A percentile compares a stretch with the other conserved stretches of the same genome.
phyloP scores from a whole-genome alignment of 2,113 vertebrate genomes.

The Nycticebus coucang region DNA sequence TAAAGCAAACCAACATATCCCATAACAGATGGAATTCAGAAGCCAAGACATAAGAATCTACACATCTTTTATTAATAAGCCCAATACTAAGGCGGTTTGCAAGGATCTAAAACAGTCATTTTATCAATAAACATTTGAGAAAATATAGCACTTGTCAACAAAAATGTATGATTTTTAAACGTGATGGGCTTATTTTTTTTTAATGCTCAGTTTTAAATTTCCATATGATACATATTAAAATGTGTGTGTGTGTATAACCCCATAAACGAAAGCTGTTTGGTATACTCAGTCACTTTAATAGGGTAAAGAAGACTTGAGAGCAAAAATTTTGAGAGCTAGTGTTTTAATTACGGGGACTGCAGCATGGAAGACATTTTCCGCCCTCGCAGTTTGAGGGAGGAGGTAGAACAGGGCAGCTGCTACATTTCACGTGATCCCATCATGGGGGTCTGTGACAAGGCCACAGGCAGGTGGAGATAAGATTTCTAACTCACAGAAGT shows the following conservation, averaged over 20 bases:
- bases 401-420: neutral
- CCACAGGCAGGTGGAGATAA: neutral
- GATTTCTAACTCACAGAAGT: neutral
- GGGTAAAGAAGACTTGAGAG: neutral
- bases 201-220: neutral
- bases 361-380: neutral
- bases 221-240: neutral
- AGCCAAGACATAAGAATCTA: neutral
- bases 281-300: neutral
- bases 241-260: neutral
- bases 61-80: neutral
- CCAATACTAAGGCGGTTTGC: neutral
- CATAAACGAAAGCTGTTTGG: neutral
- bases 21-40: neutral
- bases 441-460: neutral
- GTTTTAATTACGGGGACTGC: neutral
- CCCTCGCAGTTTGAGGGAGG: fast-evolving
- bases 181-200: neutral
- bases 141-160: neutral
- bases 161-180: neutral
- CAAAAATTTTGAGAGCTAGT: neutral
- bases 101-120: neutral
- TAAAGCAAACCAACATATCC: neutral
- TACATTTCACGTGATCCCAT: neutral
- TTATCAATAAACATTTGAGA: neutral